These are phyloP conservation scores for Hyalella azteca DNA, from an alignment of 2,888 invertebrate genomes.

Conservation along the genomic window DNA sequence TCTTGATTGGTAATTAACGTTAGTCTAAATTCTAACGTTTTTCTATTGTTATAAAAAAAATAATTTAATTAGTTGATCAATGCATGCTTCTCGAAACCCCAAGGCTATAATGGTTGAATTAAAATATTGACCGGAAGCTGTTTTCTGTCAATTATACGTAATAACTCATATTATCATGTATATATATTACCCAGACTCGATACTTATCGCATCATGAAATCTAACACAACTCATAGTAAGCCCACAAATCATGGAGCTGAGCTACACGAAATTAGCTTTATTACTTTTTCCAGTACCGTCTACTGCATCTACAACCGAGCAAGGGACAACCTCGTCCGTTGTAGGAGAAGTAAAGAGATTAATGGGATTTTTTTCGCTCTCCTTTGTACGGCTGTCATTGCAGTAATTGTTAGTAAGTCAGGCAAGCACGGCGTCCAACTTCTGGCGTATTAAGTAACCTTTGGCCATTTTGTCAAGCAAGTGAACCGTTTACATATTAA, in stretches of 20 bases:
- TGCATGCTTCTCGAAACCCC: too few species aligned
- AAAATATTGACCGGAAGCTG: too few species aligned
- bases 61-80: too few species aligned
- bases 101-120: too few species aligned
- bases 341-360: slow-evolving; percentile 34
- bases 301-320: neutral
- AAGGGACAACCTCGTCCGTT: slow-evolving; percentile 14
- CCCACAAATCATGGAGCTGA: slow-evolving; percentile 22
- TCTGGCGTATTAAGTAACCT: neutral
- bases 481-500: too few species aligned
- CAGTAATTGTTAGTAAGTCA: slow-evolving; percentile 29
- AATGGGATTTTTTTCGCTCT: slow-evolving; percentile 31
- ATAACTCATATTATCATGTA: too few species aligned
- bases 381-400: slow-evolving; percentile 34
- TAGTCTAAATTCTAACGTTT: too few species aligned
- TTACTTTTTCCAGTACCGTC: slow-evolving; percentile 2
- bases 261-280: slow-evolving; percentile 30
- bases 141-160: too few species aligned
- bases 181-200: too few species aligned
- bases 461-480: neutral
- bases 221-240: neutral
- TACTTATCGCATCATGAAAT: too few species aligned
- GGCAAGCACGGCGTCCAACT: slow-evolving; percentile 28
- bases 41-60: too few species aligned
- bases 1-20: too few species aligned